Evolutionary conservation across 2,797 vertebrate species (phyloP).

Genomic region (Kryptopterus vitreolus): DNA sequence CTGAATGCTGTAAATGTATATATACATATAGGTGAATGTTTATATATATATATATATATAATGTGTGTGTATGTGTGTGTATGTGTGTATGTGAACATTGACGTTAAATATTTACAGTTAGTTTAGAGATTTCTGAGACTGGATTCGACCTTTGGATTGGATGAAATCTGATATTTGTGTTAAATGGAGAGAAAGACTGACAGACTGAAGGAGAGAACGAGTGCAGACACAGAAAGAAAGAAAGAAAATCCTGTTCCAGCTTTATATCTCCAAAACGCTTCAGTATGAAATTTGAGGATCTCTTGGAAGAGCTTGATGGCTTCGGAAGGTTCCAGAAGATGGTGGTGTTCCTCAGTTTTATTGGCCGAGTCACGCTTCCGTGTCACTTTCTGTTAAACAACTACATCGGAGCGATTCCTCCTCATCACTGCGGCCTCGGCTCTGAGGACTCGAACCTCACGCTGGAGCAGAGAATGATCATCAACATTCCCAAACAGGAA

Average conservation of each 20-base stretch:
- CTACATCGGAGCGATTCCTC: constrained; percentile 83
- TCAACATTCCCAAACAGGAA: constrained; percentile 74
- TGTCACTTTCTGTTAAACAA: constrained; percentile 88
- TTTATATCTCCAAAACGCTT: neutral
- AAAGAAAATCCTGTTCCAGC: neutral
- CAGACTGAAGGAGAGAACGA: neutral
- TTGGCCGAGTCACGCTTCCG: constrained; percentile 80
- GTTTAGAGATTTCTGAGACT: constrained; percentile 27
- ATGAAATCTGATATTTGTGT: constrained; percentile 1
- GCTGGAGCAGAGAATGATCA: constrained; percentile 66
- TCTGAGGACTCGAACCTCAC: constrained; percentile 75
- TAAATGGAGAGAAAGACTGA: neutral
- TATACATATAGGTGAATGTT: no score
- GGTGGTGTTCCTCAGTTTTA: constrained; percentile 73
- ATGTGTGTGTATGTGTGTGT: no score
- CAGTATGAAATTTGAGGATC: constrained; percentile 86
- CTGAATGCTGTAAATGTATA: no score
- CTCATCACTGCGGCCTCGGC: constrained; percentile 81
- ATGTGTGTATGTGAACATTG: no score
- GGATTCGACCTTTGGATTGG: constrained; percentile 32
- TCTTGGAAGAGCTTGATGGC: constrained; percentile 79
- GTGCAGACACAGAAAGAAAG: neutral
- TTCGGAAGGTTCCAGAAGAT: constrained; percentile 86
- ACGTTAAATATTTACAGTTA: constrained; percentile 38
- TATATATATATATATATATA: no score